These are phyloP conservation scores for Meandrusa payeni DNA, from an alignment of 2,888 invertebrate genomes.

Conservation along the genomic window DNA sequence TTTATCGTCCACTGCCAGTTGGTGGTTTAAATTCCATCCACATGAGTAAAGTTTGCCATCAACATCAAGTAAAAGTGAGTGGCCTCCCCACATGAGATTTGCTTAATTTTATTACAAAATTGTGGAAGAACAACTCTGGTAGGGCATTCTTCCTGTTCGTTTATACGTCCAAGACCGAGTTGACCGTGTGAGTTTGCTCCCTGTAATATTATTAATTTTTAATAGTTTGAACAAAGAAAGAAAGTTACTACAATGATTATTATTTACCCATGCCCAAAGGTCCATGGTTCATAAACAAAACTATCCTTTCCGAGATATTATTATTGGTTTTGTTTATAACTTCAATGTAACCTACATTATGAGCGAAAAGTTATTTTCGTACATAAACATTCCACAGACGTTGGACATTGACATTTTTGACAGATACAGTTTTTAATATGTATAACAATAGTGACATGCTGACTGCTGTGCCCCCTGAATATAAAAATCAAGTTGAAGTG, in stretches of 20 bases:
- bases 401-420: too few relatives aligned
- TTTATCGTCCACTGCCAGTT: conserved; percentile 80
- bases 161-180: conserved; percentile 84
- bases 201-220: conserved; percentile 62
- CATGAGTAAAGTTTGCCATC: conserved; percentile 87
- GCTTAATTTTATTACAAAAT: conserved; percentile 75
- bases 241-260: conserved; percentile 3
- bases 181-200: conserved; percentile 93
- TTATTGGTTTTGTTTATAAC: too few relatives aligned
- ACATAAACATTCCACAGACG: too few relatives aligned
- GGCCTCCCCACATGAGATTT: conserved; percentile 90
- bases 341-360: too few relatives aligned
- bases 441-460: too few relatives aligned
- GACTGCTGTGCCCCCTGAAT: too few relatives aligned
- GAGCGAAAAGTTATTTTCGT: not conserved
- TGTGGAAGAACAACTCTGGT: conserved; percentile 56
- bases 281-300: conserved; percentile 35
- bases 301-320: not conserved
- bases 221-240: conserved; percentile 3
- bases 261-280: conserved; percentile 60
- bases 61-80: conserved; percentile 84
- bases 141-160: conserved; percentile 84
- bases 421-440: too few relatives aligned
- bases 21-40: conserved; percentile 89
- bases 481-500: too few relatives aligned